Percentiles rank a stretch among this genome's conserved stretches.
phyloP scores from a whole-genome alignment of 2,113 vertebrate species.

The Malurus melanocephalus region DNA sequence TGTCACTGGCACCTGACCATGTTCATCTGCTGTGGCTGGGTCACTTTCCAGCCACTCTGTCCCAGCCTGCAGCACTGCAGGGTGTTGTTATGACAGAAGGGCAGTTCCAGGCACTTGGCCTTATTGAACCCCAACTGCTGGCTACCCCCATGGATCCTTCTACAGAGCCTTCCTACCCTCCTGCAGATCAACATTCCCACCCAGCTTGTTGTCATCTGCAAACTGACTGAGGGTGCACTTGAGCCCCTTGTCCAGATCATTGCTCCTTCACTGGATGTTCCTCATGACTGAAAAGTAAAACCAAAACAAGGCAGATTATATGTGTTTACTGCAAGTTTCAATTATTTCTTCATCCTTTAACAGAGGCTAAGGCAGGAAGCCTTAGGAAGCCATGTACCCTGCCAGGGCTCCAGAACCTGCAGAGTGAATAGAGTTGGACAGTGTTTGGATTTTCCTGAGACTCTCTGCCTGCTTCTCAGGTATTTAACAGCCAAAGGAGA shows the following conservation, averaged over 20 bases:
- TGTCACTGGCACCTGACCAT: background rate
- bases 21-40: background rate
- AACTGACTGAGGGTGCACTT: background rate
- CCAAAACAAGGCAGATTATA: background rate
- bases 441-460: background rate
- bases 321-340: background rate
- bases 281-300: background rate
- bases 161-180: background rate
- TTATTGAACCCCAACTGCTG: rapidly evolving
- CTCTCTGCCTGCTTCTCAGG: background rate
- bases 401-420: background rate
- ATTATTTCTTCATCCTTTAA: background rate
- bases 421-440: background rate
- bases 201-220: background rate
- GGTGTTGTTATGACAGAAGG: background rate
- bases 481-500: background rate
- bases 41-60: background rate
- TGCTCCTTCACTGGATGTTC: background rate
- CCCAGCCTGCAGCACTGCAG: too few relatives aligned
- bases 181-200: background rate
- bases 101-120: background rate
- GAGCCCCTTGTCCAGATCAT: background rate
- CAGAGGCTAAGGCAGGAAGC: background rate
- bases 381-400: background rate
- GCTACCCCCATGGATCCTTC: background rate